phyloP scores from a whole-genome alignment of 2,888 invertebrate genomes.

The Rhingia campestris region DNA sequence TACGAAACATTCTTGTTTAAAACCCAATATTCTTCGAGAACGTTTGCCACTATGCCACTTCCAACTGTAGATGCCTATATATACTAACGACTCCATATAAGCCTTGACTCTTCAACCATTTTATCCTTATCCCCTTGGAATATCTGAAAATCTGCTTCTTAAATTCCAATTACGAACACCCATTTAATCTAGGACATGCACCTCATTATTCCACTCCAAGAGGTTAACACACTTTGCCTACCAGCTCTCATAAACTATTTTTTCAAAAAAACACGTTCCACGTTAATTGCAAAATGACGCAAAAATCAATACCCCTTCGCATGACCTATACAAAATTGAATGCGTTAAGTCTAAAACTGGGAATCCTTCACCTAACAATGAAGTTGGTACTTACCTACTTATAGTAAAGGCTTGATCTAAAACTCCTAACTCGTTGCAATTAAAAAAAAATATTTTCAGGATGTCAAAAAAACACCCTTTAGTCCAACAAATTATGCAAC shows the following conservation, averaged over 20 bases:
- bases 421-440: too few relatives aligned
- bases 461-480: too few relatives aligned
- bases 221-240: conserved; percentile 12
- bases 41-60: too few relatives aligned
- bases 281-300: background rate
- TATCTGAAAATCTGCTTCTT: background rate
- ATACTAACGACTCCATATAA: too few relatives aligned
- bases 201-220: background rate
- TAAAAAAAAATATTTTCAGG: too few relatives aligned
- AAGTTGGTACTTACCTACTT: too few relatives aligned
- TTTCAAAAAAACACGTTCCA: background rate
- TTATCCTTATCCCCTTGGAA: too few relatives aligned
- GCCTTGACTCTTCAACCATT: too few relatives aligned
- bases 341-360: conserved; percentile 33
- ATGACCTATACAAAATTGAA: conserved; percentile 66
- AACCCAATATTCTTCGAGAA: too few relatives aligned
- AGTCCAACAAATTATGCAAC: conserved; percentile 62
- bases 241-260: background rate
- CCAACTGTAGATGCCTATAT: too few relatives aligned
- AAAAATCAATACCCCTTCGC: conserved; percentile 61
- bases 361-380: conserved; percentile 9
- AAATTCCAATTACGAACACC: background rate
- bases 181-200: background rate
- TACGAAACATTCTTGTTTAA: too few relatives aligned
- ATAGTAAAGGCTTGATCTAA: too few relatives aligned